Conservation (phyloP, 2,888 invertebrate species). For the Zaprionus lineosus region DNA sequence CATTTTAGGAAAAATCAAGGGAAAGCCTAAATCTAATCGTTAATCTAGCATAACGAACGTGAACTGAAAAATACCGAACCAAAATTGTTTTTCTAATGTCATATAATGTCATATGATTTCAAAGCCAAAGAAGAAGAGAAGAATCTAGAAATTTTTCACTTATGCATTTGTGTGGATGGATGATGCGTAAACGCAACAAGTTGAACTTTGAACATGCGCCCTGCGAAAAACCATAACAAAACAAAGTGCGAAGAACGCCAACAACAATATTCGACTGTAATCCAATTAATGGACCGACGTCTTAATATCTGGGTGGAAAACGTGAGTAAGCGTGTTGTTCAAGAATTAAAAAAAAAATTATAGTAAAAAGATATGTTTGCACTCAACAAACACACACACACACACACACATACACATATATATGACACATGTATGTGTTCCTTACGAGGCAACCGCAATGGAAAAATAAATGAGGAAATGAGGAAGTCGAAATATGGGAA, state of each 20-base stretch:
- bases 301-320: constrained; percentile 28
- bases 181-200: constrained; percentile 53
- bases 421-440: constrained; percentile 8
- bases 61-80: no score
- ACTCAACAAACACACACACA: no score
- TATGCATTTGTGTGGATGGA: constrained; percentile 1
- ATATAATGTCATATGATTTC: no score
- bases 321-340: constrained; percentile 27
- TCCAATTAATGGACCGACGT: constrained; percentile 58
- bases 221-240: constrained; percentile 24
- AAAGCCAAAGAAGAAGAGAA: no score
- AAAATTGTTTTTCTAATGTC: no score
- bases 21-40: no score
- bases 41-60: no score
- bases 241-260: constrained; percentile 34
- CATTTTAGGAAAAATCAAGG: no score
- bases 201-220: constrained; percentile 45
- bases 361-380: constrained; percentile 12
- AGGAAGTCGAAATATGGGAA: no score
- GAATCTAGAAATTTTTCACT: no score
- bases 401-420: no score
- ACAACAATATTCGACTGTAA: constrained; percentile 52
- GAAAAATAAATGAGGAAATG: constrained; percentile 15
- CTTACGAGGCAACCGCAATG: constrained; percentile 11
- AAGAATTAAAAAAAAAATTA: constrained; percentile 29